phyloP scores from a whole-genome alignment of 2,888 invertebrate species.

The Drosophila phalerata region DNA sequence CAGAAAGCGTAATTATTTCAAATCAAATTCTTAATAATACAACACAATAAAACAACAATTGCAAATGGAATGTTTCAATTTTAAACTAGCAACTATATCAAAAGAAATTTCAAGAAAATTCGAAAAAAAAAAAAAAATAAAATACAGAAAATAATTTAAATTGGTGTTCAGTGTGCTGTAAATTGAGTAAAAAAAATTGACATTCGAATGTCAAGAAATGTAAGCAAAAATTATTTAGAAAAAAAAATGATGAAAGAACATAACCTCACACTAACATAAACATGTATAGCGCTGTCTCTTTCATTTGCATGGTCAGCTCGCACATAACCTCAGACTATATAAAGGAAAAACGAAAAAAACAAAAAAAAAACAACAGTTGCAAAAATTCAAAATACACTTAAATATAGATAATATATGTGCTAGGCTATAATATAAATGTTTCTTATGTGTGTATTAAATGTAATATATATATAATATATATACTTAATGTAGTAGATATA shows the following conservation, averaged over 20 bases:
- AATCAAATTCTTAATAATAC: conserved; percentile 30
- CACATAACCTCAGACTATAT: conserved; percentile 26
- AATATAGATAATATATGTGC: conserved; percentile 17
- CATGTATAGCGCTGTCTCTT: conserved; percentile 32
- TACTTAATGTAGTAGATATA: conserved; percentile 23
- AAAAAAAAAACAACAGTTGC: not conserved
- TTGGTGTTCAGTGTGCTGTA: conserved; percentile 31
- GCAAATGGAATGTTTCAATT: conserved; percentile 27
- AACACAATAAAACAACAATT: conserved; percentile 6
- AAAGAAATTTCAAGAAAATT: conserved; percentile 5
- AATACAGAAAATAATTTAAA: conserved; percentile 6
- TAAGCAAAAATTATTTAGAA: not conserved
- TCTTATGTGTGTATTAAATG: conserved; percentile 77
- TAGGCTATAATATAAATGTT: conserved; percentile 55
- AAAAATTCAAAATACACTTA: not conserved
- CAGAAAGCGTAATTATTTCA: conserved; percentile 32
- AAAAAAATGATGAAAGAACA: conserved; percentile 1
- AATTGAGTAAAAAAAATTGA: conserved; percentile 18
- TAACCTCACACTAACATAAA: conserved; percentile 6
- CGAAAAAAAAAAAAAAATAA: conserved; percentile 1
- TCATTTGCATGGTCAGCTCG: conserved; percentile 29
- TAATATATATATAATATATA: conserved; percentile 66
- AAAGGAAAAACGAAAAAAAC: not conserved
- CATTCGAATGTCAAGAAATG: not conserved
- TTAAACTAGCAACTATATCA: conserved; percentile 26